A percentile compares a stretch with the other conserved stretches of the same genome.
Evolutionary conservation across 2,888 invertebrate species (phyloP).

Genomic region (Trissolcus japonicus): DNA sequence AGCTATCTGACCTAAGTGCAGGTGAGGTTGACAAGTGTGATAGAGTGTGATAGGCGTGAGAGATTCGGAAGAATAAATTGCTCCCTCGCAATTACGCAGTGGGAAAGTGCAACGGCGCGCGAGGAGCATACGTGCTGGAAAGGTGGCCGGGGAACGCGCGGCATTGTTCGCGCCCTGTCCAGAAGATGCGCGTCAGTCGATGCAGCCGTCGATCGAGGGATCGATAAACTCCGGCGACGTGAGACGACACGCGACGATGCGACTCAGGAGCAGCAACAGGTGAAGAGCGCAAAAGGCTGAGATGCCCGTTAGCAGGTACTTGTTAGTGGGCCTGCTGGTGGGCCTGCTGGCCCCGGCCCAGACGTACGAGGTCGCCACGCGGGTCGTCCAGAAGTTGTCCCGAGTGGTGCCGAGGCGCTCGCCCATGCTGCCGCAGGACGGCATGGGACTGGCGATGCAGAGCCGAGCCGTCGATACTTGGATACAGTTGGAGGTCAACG

Average conservation of each 20-base stretch:
- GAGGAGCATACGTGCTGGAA: slow-evolving; percentile 21
- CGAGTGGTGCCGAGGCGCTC: slow-evolving; percentile 71
- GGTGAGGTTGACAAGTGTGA: slow-evolving; percentile 5
- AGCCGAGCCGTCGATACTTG: slow-evolving; percentile 91
- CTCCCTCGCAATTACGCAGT: slow-evolving; percentile 26
- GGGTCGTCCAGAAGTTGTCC: slow-evolving; percentile 47
- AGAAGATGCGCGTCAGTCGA: slow-evolving; percentile 68
- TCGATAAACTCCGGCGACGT: slow-evolving; percentile 14
- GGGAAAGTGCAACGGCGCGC: slow-evolving; percentile 50
- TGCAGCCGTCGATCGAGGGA: slow-evolving; percentile 62
- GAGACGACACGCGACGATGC: slow-evolving; percentile 58
- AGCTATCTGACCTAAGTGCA: slow-evolving; percentile 1
- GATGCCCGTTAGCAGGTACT: slow-evolving; percentile 70
- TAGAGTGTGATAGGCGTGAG: slow-evolving; percentile 15
- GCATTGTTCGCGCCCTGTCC: slow-evolving; percentile 30
- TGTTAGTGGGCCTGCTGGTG: slow-evolving; percentile 69
- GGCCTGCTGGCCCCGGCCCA: slow-evolving; percentile 65
- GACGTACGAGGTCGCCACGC: slow-evolving; percentile 55
- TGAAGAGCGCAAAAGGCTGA: slow-evolving; percentile 62
- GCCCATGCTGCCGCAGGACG: slow-evolving; percentile 71
- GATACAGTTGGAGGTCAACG: slow-evolving; percentile 89
- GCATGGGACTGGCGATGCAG: slow-evolving; percentile 81
- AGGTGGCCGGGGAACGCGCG: slow-evolving; percentile 4
- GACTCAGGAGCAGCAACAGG: slow-evolving; percentile 69
- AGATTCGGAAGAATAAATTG: background rate